Evolutionary conservation across 2,888 invertebrate species (phyloP).

Genomic region (Flexamia atlantica): DNA sequence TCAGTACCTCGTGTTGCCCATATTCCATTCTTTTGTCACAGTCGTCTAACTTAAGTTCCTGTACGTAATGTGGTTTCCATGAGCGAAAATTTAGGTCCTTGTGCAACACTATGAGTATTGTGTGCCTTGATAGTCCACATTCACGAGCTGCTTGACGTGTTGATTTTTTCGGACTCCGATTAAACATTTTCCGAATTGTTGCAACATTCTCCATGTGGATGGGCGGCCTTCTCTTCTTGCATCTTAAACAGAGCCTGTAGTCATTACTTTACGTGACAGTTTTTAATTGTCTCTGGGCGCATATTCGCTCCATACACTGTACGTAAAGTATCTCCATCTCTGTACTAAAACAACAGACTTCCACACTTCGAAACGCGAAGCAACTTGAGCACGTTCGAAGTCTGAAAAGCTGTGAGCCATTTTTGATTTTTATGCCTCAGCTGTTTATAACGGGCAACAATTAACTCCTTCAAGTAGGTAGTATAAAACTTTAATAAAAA

Average conservation of each 20-base stretch:
- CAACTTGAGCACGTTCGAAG: background rate
- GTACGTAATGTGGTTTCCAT: constrained; percentile 4
- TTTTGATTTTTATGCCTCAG: background rate
- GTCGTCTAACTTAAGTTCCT: background rate
- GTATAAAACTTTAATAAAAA: no score
- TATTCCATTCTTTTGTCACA: constrained; percentile 10
- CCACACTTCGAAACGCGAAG: background rate
- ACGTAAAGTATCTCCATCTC: background rate
- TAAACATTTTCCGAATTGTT: constrained; percentile 10
- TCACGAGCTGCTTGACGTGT: constrained; percentile 25
- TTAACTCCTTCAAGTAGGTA: no score
- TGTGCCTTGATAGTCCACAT: background rate
- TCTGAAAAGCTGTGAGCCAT: background rate
- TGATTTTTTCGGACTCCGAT: background rate
- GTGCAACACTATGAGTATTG: background rate
- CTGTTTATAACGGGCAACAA: background rate
- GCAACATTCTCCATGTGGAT: background rate
- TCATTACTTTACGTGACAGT: background rate
- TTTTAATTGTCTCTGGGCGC: background rate
- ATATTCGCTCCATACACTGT: background rate
- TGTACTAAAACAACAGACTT: background rate
- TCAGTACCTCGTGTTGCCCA: background rate
- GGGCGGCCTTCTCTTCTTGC: background rate
- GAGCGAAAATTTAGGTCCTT: constrained; percentile 6
- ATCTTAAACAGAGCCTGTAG: constrained; percentile 6